These are phyloP conservation scores for Caprella mutica DNA, from an alignment of 2,888 invertebrate genomes.

Conservation along the genomic window DNA sequence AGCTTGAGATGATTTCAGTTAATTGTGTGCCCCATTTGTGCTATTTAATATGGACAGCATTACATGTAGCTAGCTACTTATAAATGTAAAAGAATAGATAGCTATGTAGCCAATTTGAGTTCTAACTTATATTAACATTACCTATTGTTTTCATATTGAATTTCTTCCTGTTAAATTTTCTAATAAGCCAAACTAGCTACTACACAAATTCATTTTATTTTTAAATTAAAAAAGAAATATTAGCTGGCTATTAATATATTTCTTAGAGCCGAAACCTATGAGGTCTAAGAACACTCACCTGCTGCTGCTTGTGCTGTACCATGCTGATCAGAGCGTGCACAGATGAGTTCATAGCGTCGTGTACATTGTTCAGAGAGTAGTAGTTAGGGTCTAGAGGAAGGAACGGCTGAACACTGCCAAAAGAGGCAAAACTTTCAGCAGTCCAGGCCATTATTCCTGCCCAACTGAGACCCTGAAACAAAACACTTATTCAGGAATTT, in stretches of 20 bases:
- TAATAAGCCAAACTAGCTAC: no score
- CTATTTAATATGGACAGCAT: no score
- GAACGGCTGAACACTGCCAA: conserved; percentile 16
- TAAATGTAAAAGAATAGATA: no score
- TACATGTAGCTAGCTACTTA: no score
- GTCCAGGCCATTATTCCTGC: conserved; percentile 20
- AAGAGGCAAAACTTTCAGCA: conserved; percentile 2
- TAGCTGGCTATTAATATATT: neutral
- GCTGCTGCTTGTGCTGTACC: conserved; percentile 16
- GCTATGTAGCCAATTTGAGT: no score
- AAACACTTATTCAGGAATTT: no score
- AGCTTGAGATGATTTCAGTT: no score
- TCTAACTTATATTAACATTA: no score
- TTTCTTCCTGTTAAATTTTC: no score
- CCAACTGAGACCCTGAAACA: conserved; percentile 12
- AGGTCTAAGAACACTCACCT: conserved; percentile 16
- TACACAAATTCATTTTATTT: no score
- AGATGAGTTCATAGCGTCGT: conserved; percentile 2
- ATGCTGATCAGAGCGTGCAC: conserved; percentile 12
- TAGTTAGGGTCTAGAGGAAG: neutral
- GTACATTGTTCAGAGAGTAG: conserved; percentile 6
- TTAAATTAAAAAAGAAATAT: neutral
- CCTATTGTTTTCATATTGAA: no score
- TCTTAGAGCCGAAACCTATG: neutral
- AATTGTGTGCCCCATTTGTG: no score